These are phyloP conservation scores for Zhengitettix transpicula DNA, from an alignment of 2,888 invertebrate genomes.

Conservation along the genomic window DNA sequence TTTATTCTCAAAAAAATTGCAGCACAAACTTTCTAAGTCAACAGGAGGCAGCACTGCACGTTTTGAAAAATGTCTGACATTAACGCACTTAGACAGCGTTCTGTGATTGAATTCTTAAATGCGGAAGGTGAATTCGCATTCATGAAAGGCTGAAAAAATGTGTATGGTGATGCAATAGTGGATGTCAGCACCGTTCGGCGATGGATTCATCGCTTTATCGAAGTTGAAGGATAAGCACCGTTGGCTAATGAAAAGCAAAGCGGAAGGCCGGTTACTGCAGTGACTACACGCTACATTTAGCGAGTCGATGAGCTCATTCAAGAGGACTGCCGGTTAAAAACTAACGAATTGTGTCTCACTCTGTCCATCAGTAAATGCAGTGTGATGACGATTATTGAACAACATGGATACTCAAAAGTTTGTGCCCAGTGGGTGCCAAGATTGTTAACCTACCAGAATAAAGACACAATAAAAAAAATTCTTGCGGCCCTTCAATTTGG, in stretches of 20 bases:
- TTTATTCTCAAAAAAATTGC: neutral
- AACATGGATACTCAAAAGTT: neutral
- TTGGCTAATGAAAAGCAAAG: neutral
- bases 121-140: conserved; percentile 1
- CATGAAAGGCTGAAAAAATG: neutral
- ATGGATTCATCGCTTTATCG: neutral
- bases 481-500: neutral
- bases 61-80: neutral
- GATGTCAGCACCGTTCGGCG: neutral
- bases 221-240: neutral
- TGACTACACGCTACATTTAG: conserved; percentile 1
- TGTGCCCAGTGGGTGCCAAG: neutral
- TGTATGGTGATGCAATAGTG: neutral
- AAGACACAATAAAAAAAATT: neutral
- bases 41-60: neutral
- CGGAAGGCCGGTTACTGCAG: neutral
- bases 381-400: neutral
- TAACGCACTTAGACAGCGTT: neutral
- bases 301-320: neutral
- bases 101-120: conserved; percentile 1
- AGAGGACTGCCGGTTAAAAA: conserved; percentile 1
- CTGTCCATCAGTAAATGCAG: neutral
- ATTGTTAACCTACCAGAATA: neutral
- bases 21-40: neutral
- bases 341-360: neutral